Conservation (phyloP, 2,888 invertebrate species). For the Beris chalybata region DNA sequence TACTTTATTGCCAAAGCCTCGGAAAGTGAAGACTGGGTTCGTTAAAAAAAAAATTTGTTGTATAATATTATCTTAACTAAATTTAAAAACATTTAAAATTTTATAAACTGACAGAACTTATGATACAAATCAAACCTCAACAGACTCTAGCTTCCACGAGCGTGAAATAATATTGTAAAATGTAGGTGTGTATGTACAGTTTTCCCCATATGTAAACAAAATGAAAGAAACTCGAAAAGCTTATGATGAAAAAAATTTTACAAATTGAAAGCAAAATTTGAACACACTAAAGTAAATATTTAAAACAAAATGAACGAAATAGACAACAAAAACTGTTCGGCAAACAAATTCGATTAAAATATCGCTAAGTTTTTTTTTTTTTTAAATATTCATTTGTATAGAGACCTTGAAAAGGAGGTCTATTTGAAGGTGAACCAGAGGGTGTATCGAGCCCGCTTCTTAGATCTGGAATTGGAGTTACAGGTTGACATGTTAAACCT, state of each 20-base stretch:
- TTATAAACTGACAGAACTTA: too few species aligned
- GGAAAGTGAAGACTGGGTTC: too few species aligned
- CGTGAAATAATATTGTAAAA: too few species aligned
- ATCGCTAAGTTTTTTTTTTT: conserved; percentile 10
- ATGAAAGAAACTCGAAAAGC: too few species aligned
- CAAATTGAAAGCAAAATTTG: not conserved
- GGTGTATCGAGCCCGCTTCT: conserved; percentile 60
- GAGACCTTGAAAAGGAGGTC: conserved; percentile 57
- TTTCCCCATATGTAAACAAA: too few species aligned
- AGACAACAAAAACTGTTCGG: conserved; percentile 11
- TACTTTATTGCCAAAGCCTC: too few species aligned
- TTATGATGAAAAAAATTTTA: not conserved
- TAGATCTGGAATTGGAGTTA: conserved; percentile 85
- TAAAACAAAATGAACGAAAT: not conserved
- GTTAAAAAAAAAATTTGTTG: too few species aligned
- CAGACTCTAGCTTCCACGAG: too few species aligned
- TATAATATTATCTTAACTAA: too few species aligned
- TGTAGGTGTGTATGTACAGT: too few species aligned
- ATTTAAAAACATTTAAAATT: too few species aligned
- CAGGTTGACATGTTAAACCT: conserved; percentile 80
- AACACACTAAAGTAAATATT: not conserved
- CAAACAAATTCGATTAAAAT: not conserved
- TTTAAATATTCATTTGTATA: conserved; percentile 31
- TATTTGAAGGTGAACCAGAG: conserved; percentile 52
- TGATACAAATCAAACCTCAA: too few species aligned